These are phyloP conservation scores for Chloroclysta siterata DNA, from an alignment of 2,888 invertebrate genomes.

Conservation along the genomic window DNA sequence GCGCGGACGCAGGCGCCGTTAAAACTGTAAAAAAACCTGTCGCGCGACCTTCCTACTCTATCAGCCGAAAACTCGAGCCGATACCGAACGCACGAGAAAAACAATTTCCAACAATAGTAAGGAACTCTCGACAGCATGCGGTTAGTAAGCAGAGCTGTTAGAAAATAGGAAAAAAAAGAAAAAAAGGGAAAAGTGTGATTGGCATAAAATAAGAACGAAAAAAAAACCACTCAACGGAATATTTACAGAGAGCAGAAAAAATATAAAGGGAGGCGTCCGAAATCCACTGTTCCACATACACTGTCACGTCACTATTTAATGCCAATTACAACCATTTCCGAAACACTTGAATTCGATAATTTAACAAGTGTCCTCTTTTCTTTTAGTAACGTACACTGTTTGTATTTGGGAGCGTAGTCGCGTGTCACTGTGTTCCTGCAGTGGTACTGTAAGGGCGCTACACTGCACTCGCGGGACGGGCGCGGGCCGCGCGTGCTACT, in stretches of 20 bases:
- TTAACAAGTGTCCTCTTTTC: slow-evolving; percentile 58
- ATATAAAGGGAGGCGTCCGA: slow-evolving; percentile 65
- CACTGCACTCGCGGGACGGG: slow-evolving; percentile 62
- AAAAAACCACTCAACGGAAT: slow-evolving; percentile 67
- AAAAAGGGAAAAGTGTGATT: slow-evolving; percentile 77
- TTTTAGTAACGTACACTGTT: slow-evolving; percentile 72
- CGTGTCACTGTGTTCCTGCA: slow-evolving; percentile 62
- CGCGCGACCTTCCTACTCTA: slow-evolving; percentile 71
- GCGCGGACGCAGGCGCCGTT: slow-evolving; percentile 68
- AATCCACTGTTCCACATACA: slow-evolving; percentile 75
- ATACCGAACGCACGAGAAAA: slow-evolving; percentile 48
- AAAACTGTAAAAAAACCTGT: slow-evolving; percentile 82
- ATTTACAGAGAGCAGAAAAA: slow-evolving; percentile 61
- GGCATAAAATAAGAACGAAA: slow-evolving; percentile 75
- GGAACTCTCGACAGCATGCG: slow-evolving; percentile 55
- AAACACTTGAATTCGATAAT: slow-evolving; percentile 58
- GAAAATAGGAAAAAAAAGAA: slow-evolving; percentile 54
- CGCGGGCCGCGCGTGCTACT: slow-evolving; percentile 72
- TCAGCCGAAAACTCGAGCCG: slow-evolving; percentile 70
- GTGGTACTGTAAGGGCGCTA: slow-evolving; percentile 50
- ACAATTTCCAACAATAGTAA: slow-evolving; percentile 44
- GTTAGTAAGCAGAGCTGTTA: slow-evolving; percentile 65
- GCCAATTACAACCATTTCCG: slow-evolving; percentile 82
- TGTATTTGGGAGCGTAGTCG: slow-evolving; percentile 51
- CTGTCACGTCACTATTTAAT: slow-evolving; percentile 81